These are phyloP conservation scores for Mesodorylaimus sp. DNA, from an alignment of 2,888 invertebrate genomes.

Conservation along the genomic window DNA sequence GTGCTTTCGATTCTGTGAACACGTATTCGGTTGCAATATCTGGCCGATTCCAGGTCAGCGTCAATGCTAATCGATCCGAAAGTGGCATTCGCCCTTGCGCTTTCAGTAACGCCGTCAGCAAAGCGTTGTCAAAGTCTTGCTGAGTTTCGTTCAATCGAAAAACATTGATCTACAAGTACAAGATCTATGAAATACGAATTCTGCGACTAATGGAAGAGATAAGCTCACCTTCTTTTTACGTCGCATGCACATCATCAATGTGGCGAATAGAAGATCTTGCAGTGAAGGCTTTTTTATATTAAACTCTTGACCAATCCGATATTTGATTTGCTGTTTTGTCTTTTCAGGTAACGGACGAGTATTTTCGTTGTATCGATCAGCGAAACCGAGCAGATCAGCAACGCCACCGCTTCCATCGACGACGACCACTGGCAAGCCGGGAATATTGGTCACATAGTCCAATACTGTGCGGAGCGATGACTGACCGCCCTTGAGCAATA, in stretches of 20 bases:
- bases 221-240: no score
- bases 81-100: constrained; percentile 36
- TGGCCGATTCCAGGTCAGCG: constrained; percentile 91
- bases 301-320: no score
- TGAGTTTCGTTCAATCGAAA: constrained; percentile 66
- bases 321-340: no score
- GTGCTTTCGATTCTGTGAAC: no score
- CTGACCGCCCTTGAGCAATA: constrained; percentile 91
- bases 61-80: constrained; percentile 70
- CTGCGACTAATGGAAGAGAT: no score
- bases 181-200: no score
- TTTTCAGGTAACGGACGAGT: no score
- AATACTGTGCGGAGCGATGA: constrained; percentile 86
- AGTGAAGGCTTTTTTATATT: no score
- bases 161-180: constrained; percentile 88
- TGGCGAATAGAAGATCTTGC: no score
- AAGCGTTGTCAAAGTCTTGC: constrained; percentile 86
- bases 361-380: constrained; percentile 53
- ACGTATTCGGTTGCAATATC: constrained; percentile 93
- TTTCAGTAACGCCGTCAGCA: constrained; percentile 80
- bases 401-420: constrained; percentile 92
- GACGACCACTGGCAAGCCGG: constrained; percentile 92
- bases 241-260: no score
- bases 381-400: constrained; percentile 79
- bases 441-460: constrained; percentile 88